Conservation (phyloP, 64 coral and sea anemone species). For the Astreopora myriophthalma region DNA sequence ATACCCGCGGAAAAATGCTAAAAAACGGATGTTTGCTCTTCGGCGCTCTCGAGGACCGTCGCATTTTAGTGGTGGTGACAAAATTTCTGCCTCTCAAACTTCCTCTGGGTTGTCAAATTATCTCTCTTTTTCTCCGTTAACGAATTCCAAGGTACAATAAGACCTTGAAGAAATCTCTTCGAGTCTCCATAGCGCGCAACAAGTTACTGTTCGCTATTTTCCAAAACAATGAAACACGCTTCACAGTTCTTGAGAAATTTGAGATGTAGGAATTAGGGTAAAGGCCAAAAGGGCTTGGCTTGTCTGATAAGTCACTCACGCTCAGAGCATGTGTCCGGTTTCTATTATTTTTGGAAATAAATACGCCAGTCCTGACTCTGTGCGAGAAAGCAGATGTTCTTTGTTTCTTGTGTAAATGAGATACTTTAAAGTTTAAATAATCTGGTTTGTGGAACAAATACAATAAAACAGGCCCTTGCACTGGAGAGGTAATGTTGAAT, state of each 20-base stretch:
- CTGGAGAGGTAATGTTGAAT: not conserved
- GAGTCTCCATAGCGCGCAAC: not conserved
- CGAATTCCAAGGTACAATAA: not conserved
- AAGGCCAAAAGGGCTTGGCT: slow-evolving; percentile 13
- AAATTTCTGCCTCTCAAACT: not conserved
- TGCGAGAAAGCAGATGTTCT: slow-evolving; percentile 12
- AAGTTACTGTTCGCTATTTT: too few species aligned
- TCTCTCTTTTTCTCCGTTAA: not conserved
- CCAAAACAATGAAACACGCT: not conserved
- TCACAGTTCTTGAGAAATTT: not conserved
- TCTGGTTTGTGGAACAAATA: slow-evolving; percentile 21
- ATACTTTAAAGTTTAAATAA: not conserved
- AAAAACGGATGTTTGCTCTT: slow-evolving; percentile 45
- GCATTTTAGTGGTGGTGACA: not conserved
- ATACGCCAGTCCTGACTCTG: not conserved
- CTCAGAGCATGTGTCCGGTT: too few species aligned
- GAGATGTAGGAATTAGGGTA: not conserved
- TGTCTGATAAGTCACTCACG: not conserved
- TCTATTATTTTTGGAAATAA: not conserved
- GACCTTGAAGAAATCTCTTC: not conserved
- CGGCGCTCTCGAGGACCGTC: slow-evolving; percentile 17
- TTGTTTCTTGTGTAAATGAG: not conserved
- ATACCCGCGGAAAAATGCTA: slow-evolving; percentile 17
- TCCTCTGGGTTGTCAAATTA: not conserved
- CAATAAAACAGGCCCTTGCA: not conserved